A percentile compares a stretch with the other conserved stretches of the same genome.
phyloP scores from a whole-genome alignment of 2,888 invertebrate genomes.

The Drosophila falleni region DNA sequence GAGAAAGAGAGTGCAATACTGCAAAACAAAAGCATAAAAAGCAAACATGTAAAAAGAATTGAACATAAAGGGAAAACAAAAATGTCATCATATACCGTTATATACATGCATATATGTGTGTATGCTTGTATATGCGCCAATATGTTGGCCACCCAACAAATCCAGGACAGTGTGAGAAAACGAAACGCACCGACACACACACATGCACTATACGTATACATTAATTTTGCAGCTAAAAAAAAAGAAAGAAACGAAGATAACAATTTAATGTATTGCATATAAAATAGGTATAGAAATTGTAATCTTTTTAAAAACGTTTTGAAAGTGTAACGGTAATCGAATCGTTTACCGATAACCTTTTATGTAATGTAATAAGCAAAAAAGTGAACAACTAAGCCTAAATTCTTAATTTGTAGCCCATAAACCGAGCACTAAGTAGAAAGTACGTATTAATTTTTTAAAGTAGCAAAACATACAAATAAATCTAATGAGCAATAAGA shows the following conservation, averaged over 20 bases:
- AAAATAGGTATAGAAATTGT: slow-evolving; percentile 53
- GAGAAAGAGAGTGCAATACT: slow-evolving; percentile 46
- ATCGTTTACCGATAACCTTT: slow-evolving; percentile 29
- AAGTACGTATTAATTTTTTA: slow-evolving; percentile 84
- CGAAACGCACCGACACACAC: slow-evolving; percentile 48
- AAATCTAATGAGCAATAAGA: slow-evolving; percentile 73
- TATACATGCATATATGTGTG: slow-evolving; percentile 15
- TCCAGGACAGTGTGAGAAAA: slow-evolving; percentile 44
- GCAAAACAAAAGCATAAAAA: slow-evolving; percentile 16
- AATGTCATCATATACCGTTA: not conserved
- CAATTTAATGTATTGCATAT: slow-evolving; percentile 60
- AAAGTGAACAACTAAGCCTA: slow-evolving; percentile 71
- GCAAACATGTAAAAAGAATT: slow-evolving; percentile 11
- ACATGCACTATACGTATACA: slow-evolving; percentile 36
- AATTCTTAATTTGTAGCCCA: slow-evolving; percentile 71
- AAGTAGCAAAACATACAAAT: slow-evolving; percentile 82
- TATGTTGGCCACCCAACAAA: slow-evolving; percentile 14
- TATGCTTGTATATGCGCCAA: slow-evolving; percentile 11
- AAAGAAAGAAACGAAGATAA: slow-evolving; percentile 2
- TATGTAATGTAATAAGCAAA: slow-evolving; percentile 62
- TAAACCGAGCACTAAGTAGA: slow-evolving; percentile 78
- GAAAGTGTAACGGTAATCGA: slow-evolving; percentile 41
- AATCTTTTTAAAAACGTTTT: slow-evolving; percentile 40
- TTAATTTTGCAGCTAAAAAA: slow-evolving; percentile 46
- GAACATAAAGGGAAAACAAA: slow-evolving; percentile 3